Base-by-base conservation (phyloP, 2,797 vertebrate species). In the Aeoliscus strigatus region DNA sequence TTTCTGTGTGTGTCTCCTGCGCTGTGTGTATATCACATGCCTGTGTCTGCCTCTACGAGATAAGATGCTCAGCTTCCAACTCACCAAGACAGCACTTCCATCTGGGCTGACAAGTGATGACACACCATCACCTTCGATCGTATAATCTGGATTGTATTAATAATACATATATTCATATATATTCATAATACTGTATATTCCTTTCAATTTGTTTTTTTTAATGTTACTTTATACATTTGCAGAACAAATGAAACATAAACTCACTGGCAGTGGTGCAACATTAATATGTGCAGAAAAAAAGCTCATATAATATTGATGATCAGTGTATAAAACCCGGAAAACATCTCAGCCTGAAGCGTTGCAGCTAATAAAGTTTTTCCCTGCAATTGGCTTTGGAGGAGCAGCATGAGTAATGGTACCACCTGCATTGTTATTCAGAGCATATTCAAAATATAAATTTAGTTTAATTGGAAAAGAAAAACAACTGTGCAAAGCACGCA, bases 401-500 rank as follows among this genome's bases (percentile, higher is more conserved):
- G 52, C 26, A 47, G 16, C 0, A 6, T 53, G 49, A 58, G 36
- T 36, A 35, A 27, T 11, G 14, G 40, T n/a, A 39, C 47, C 60
- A 69, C 74, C 70, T 60, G 51, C 58, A 60, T 81, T 81, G 63
- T 75, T 73, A 76, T 84, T 82, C 78, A 52, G 53, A 44, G 35
- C 66, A 59, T 57, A 50, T 46, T 61, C 57, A 1, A 15, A 26
- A 56, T 60, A 71, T 66, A 62, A 71, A 73, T 81, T 66, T 64
- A n/a, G 12, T 47, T 71, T 81, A 81, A 86, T 79, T 86, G 54
- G 66, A 73, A 66, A 66, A 74, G 79, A 73, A 71, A 77, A 83
- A 80, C 77, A 86, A 76, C 63, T 42, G 53, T 32, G 66, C 27
- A 21, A 11, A 54, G 49, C 34, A 70, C 57, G 73, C 70, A 73